Evolutionary conservation across 1,140 invertebrate species (phyloP), one percentile per base, ranked within the genome.

Genomic region (Drosophila mojavensis): DNA sequence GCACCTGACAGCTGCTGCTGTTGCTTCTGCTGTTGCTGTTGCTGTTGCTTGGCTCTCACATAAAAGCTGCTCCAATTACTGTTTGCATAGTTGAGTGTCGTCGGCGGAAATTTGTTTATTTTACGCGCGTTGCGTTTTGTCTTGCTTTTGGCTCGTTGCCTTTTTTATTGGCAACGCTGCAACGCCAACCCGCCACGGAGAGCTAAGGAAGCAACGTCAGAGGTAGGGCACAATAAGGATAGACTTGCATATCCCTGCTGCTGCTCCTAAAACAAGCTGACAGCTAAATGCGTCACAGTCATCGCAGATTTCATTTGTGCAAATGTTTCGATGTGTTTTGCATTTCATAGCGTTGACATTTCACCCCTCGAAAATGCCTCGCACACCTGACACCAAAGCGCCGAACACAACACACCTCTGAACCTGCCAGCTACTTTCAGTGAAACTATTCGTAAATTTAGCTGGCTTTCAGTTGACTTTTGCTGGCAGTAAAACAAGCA

Each of bases 21-120:
- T n/a, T 20, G 30, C 43, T 56, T 6, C 6, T 33, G 33, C 33
- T 30, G 28, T 30, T 30, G 28, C 28, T 28, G 28, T 28, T 20
- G 20, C 20, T 39, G 20, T 54, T 17, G 39, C 41, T 55, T 39
- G 65, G 59, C 47, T 68, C 71, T 59, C 48, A 62, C 66, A 75
- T 75, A 75, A 78, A 78, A 79, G 73, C 67, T 80, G 84, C 79
- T 80, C 84, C 83, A 88, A 88, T 89, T 88, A 88, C 83, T 83
- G 80, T 83, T 89, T 88, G 83, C 83, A 89, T 83, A 88, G 83
- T 89, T 80, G 84, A 89, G 83, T 83, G 83, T 88, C 83, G 83
- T 88, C 79, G 74, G 73, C 79, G 83, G 83, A 88, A 88, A 89
- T 88, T 88, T 88, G 83, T 88, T 88, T 88, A 88, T 88, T 88